Evolutionary conservation across 2,797 vertebrate species (phyloP).

Genomic region (Steatocranus sp.): DNA sequence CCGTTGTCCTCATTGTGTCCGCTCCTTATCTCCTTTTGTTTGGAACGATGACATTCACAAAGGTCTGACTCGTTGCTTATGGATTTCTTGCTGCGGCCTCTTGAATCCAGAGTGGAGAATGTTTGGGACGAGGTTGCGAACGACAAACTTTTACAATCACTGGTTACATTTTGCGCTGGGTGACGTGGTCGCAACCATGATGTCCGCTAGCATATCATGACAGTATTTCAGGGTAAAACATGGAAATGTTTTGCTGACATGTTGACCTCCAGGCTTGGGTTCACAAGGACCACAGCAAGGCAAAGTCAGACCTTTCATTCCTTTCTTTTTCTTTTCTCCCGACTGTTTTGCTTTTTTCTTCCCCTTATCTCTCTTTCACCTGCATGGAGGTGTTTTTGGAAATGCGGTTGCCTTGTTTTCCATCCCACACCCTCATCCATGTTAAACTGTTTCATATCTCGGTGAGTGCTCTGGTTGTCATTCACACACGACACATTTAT

Average conservation of each 20-base stretch:
- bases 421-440: conserved; percentile 43
- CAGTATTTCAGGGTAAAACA: conserved; percentile 21
- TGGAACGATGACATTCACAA: neutral
- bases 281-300: conserved; percentile 16
- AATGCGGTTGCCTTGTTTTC: conserved; percentile 20
- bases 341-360: neutral
- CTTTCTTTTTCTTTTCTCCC: neutral
- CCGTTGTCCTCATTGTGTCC: conserved; percentile 26
- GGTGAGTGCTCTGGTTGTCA: conserved; percentile 66
- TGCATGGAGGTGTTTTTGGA: conserved; percentile 46
- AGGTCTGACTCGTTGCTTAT: conserved; percentile 43
- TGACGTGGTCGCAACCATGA: neutral
- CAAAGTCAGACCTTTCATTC: conserved; percentile 44
- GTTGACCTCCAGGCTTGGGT: conserved; percentile 3
- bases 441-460: conserved; percentile 37
- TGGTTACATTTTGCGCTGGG: neutral
- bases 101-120: conserved; percentile 1
- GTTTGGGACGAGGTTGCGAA: neutral
- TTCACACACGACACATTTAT: conserved; percentile 12
- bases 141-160: neutral
- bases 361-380: conserved; percentile 11
- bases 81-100: conserved; percentile 15
- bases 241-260: conserved; percentile 20
- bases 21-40: conserved; percentile 26
- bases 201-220: neutral